Conservation (phyloP, 2,888 invertebrate genomes). For the Meliscaeva auricollis region DNA sequence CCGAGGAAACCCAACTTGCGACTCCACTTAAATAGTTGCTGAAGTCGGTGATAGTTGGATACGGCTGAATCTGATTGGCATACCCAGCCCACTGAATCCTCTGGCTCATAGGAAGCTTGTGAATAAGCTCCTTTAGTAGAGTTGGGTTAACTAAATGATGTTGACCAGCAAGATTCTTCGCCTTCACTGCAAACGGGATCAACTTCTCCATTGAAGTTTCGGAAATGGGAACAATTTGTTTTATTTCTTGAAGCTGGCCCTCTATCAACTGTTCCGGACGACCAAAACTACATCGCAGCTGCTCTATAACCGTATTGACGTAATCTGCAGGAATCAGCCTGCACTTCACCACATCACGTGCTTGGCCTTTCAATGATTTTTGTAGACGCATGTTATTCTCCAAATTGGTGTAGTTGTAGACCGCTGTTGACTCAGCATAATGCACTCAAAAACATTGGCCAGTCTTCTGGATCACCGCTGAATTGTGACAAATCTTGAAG, state of each 20-base stretch:
- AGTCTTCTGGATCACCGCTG: constrained; percentile 64
- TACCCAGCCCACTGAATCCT: constrained; percentile 59
- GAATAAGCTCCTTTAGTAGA: constrained; percentile 14
- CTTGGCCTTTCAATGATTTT: constrained; percentile 44
- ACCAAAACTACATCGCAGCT: constrained; percentile 51
- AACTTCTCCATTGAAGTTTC: constrained; percentile 49
- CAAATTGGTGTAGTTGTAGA: constrained; percentile 58
- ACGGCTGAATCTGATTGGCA: constrained; percentile 34
- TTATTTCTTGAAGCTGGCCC: constrained; percentile 39
- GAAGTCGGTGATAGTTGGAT: constrained; percentile 37
- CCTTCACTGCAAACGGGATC: constrained; percentile 43
- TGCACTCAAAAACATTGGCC: constrained; percentile 70
- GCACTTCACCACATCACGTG: constrained; percentile 43
- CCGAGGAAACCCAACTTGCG: constrained; percentile 29
- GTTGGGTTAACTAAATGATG: constrained; percentile 54
- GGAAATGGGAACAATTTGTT: constrained; percentile 33
- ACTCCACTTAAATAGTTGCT: constrained; percentile 47
- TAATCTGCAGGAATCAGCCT: constrained; percentile 61
- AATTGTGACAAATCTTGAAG: constrained; percentile 63
- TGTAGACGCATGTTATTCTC: constrained; percentile 71
- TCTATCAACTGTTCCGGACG: constrained; percentile 63
- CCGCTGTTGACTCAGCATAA: constrained; percentile 64
- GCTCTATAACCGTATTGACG: constrained; percentile 56
- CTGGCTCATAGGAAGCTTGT: constrained; percentile 5
- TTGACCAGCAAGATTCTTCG: constrained; percentile 39